These are phyloP conservation scores for Atherix ibis DNA, from an alignment of 2,888 invertebrate genomes.

Conservation along the genomic window DNA sequence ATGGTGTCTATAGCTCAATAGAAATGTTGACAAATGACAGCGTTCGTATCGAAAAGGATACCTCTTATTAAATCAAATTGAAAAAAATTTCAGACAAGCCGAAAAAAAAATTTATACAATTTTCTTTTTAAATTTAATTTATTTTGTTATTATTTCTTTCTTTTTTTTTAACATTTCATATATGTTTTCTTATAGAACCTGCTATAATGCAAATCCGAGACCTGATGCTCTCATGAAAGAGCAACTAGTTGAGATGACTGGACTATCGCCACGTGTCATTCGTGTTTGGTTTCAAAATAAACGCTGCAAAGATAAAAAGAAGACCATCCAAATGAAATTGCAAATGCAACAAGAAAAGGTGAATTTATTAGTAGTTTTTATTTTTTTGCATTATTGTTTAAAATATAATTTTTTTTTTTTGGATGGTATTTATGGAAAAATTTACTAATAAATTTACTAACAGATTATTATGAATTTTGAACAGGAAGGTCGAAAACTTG, in stretches of 20 bases:
- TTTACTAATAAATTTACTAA: constrained; percentile 27
- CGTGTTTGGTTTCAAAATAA: constrained; percentile 99
- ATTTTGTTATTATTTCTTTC: no score
- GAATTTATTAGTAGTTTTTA: constrained; percentile 29
- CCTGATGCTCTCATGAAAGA: constrained; percentile 99
- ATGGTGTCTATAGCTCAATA: no score
- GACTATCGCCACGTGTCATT: constrained; percentile 91
- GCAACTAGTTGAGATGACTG: constrained; percentile 97
- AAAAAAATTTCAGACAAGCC: no score
- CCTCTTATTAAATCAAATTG: no score
- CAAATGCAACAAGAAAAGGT: constrained; percentile 98
- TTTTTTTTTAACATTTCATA: no score
- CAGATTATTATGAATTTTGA: constrained; percentile 30
- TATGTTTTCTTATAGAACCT: constrained; percentile 53
- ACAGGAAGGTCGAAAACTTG: constrained; percentile 88
- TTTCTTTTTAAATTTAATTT: no score
- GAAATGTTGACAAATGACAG: no score
- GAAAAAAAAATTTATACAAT: no score
- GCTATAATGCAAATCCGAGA: constrained; percentile 93
- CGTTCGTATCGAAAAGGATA: no score
- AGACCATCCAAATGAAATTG: constrained; percentile 90
- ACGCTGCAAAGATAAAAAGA: constrained; percentile 94
- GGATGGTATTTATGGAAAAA: constrained; percentile 2
- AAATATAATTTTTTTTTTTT: no score
- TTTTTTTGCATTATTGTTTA: no score